Percentiles rank a stretch among this genome's conserved stretches.
phyloP scores from a whole-genome alignment of 2,113 vertebrate species.

The Herpetotheres cachinnans region DNA sequence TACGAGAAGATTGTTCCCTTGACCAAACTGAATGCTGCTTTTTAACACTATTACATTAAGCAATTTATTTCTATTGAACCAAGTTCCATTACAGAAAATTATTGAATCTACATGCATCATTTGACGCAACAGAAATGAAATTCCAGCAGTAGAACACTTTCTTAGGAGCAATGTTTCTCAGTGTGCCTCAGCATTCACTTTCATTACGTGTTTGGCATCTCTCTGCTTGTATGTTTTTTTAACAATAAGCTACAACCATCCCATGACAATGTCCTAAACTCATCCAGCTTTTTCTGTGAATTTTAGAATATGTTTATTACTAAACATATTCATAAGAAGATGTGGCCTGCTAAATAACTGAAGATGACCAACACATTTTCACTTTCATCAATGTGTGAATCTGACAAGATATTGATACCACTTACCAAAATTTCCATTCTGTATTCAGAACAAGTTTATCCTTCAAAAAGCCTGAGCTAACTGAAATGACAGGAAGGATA shows the following conservation, averaged over 20 bases:
- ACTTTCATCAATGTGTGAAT: neutral
- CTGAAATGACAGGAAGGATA: neutral
- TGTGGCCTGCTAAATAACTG: neutral
- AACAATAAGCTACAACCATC: neutral
- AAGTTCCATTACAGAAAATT: slow-evolving; percentile 27
- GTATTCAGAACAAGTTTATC: neutral
- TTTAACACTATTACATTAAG: neutral
- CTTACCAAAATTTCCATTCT: neutral
- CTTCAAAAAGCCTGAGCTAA: neutral
- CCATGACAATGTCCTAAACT: neutral
- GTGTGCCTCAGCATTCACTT: slow-evolving; percentile 12
- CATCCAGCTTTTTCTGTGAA: neutral
- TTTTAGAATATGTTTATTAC: neutral
- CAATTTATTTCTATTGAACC: slow-evolving; percentile 6
- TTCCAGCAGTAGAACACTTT: slow-evolving; percentile 8
- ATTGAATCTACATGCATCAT: slow-evolving; percentile 39
- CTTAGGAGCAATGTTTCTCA: slow-evolving; percentile 7
- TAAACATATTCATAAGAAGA: neutral
- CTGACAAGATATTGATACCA: neutral
- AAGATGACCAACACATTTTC: neutral
- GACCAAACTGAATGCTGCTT: neutral
- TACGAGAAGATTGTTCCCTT: neutral
- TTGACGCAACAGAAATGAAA: slow-evolving; percentile 38
- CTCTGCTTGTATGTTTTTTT: neutral
- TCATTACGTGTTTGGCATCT: neutral